These are phyloP conservation scores for Aethes cnicana DNA, from an alignment of 2,888 invertebrate genomes.

Conservation along the genomic window DNA sequence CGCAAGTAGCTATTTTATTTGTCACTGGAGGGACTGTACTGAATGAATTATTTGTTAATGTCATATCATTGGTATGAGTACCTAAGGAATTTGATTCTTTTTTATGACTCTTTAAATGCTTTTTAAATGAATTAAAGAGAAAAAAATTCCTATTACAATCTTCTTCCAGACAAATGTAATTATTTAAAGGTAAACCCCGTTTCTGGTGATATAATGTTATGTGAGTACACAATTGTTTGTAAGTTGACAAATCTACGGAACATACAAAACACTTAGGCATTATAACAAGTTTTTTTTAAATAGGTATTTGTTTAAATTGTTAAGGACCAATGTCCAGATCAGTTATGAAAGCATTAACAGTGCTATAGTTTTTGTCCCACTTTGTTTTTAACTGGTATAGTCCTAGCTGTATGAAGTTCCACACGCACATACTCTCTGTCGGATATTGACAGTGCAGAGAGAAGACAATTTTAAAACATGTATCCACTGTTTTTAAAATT, in stretches of 20 bases:
- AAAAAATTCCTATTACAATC: slow-evolving; percentile 12
- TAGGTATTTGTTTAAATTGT: slow-evolving; percentile 3
- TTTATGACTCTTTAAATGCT: slow-evolving; percentile 13
- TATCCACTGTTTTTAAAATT: slow-evolving; percentile 19
- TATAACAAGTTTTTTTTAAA: background rate
- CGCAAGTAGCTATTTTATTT: too few relatives aligned
- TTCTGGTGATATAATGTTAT: slow-evolving; percentile 20
- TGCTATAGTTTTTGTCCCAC: slow-evolving; percentile 23
- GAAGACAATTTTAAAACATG: slow-evolving; percentile 18
- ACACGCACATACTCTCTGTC: slow-evolving; percentile 22
- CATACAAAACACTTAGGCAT: slow-evolving; percentile 7
- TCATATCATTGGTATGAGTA: background rate
- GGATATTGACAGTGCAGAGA: slow-evolving; percentile 10
- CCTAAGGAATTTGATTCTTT: slow-evolving; percentile 1
- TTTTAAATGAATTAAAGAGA: slow-evolving; percentile 18
- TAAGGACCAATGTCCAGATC: slow-evolving; percentile 17
- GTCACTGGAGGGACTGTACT: too few relatives aligned
- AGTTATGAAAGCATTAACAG: slow-evolving; percentile 23
- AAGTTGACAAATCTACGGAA: slow-evolving; percentile 18
- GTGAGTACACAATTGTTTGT: slow-evolving; percentile 21
- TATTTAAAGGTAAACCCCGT: slow-evolving; percentile 12
- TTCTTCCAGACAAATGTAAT: slow-evolving; percentile 12
- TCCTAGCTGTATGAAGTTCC: slow-evolving; percentile 22
- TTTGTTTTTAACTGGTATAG: slow-evolving; percentile 25
- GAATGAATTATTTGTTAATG: too few relatives aligned